These are phyloP conservation scores for Vollenhovia emeryi DNA, from an alignment of 1,140 invertebrate species.

Conservation along the genomic window DNA sequence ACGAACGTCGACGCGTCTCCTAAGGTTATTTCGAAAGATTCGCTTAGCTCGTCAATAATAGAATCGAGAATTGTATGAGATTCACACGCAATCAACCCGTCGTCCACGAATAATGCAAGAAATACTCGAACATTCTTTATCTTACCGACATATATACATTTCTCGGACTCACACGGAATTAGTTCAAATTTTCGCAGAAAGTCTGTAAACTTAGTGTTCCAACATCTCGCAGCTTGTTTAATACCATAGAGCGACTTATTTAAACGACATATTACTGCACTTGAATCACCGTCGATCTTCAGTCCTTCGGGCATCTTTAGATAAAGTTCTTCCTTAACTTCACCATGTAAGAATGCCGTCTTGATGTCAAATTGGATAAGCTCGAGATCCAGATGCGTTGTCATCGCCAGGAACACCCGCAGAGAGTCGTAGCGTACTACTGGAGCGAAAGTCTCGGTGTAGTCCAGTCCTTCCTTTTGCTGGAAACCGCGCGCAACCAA, in stretches of 20 bases:
- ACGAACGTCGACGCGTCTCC: constrained; percentile 36
- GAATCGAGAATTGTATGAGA: constrained; percentile 3
- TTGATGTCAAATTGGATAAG: constrained; percentile 73
- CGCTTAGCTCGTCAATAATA: background rate
- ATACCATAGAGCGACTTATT: constrained; percentile 81
- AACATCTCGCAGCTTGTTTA: constrained; percentile 77
- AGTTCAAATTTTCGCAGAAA: constrained; percentile 62
- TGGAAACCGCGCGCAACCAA: background rate
- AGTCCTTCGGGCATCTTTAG: constrained; percentile 16
- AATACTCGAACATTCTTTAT: background rate
- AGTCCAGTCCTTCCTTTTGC: background rate
- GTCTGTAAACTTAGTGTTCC: constrained; percentile 74
- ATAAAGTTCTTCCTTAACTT: constrained; percentile 1
- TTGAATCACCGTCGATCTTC: constrained; percentile 44
- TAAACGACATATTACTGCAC: constrained; percentile 70
- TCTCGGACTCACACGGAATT: background rate
- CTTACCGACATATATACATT: background rate
- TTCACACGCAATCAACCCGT: constrained; percentile 70
- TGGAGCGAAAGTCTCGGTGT: constrained; percentile 9
- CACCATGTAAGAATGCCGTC: constrained; percentile 79
- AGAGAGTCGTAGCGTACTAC: background rate
- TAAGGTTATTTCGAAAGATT: constrained; percentile 24
- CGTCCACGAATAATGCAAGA: constrained; percentile 12
- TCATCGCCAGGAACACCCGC: background rate
- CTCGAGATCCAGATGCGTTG: constrained; percentile 38